Percentiles rank a stretch among this genome's conserved stretches.
phyloP scores from a whole-genome alignment of 1,140 invertebrate genomes.

The Phocides pigmalion region DNA sequence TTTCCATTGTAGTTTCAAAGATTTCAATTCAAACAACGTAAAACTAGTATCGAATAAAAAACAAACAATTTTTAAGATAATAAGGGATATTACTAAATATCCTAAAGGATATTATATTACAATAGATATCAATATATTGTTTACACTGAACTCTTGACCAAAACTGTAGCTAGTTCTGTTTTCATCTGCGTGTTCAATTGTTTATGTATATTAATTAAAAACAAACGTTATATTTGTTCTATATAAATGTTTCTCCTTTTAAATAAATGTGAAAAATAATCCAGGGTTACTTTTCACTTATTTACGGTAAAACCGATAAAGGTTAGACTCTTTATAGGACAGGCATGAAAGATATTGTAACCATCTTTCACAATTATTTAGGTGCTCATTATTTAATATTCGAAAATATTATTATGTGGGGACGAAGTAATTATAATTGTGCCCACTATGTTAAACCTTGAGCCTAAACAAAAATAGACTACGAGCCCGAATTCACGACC shows the following conservation, averaged over 20 bases:
- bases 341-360: constrained; percentile 7
- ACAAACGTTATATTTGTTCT: constrained; percentile 3
- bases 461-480: too few relatives aligned
- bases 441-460: too few relatives aligned
- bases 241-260: constrained; percentile 14
- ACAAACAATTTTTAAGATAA: too few relatives aligned
- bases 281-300: constrained; percentile 26
- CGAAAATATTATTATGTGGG: constrained; percentile 4
- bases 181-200: constrained; percentile 18
- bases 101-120: neutral
- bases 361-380: constrained; percentile 27
- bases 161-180: constrained; percentile 26
- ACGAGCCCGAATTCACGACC: too few relatives aligned
- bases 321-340: constrained; percentile 1
- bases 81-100: too few relatives aligned
- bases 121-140: neutral
- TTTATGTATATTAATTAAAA: constrained; percentile 12
- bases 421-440: too few relatives aligned
- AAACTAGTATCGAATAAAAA: too few relatives aligned
- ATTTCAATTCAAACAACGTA: too few relatives aligned
- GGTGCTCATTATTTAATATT: constrained; percentile 24
- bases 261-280: constrained; percentile 12
- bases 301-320: constrained; percentile 25
- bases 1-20: too few relatives aligned
- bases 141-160: constrained; percentile 10